These are phyloP conservation scores for Callosobruchus maculatus DNA, from an alignment of 2,888 invertebrate genomes.

Conservation along the genomic window DNA sequence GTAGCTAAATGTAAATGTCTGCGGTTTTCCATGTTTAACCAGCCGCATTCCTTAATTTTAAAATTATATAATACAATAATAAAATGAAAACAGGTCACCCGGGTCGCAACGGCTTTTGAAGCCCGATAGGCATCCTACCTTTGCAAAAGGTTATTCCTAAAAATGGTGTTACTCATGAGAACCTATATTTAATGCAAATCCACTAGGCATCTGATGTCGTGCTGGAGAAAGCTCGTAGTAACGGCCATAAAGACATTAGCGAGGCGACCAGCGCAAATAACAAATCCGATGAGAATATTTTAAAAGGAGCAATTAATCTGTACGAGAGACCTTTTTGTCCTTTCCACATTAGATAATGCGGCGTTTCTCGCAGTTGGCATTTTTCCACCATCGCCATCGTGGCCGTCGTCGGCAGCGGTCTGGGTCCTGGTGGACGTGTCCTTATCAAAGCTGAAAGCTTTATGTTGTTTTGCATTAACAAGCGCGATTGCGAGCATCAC, in stretches of 20 bases:
- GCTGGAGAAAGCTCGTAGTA: neutral
- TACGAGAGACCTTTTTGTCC: conserved; percentile 20
- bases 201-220: neutral
- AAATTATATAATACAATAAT: too few species aligned
- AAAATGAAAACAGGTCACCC: too few species aligned
- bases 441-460: conserved; percentile 45
- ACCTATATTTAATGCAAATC: too few species aligned
- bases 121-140: too few species aligned
- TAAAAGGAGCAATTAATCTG: conserved; percentile 25
- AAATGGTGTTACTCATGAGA: too few species aligned
- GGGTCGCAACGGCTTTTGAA: too few species aligned
- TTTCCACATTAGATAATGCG: conserved; percentile 1
- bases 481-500: conserved; percentile 41
- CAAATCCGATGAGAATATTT: conserved; percentile 12
- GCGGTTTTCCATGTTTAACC: too few species aligned
- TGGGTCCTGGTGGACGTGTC: conserved; percentile 1
- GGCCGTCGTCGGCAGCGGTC: neutral
- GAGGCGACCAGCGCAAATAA: neutral
- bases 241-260: neutral
- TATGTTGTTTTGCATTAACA: conserved; percentile 48
- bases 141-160: too few species aligned
- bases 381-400: neutral
- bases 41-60: too few species aligned
- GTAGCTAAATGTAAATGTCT: too few species aligned
- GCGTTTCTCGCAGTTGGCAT: neutral